These are phyloP conservation scores for Zosterops lateralis DNA, from an alignment of 2,113 vertebrate species.

Conservation along the genomic window DNA sequence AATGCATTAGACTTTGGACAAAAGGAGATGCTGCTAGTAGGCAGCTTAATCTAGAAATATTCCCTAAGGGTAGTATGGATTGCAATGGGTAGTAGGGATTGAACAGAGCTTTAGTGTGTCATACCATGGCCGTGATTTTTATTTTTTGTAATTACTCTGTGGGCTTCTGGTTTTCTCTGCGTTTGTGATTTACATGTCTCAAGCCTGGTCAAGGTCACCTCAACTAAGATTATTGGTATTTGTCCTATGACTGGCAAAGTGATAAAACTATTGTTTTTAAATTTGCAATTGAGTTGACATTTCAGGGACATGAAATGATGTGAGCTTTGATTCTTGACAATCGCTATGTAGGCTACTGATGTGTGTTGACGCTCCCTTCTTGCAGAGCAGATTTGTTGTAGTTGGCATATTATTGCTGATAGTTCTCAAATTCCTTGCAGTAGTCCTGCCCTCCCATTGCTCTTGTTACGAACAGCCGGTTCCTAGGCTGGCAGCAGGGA, in stretches of 20 bases:
- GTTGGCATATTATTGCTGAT: background rate
- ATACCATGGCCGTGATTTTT: background rate
- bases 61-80: background rate
- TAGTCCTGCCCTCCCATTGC: background rate
- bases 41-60: background rate
- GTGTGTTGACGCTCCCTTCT: background rate
- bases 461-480: background rate
- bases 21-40: background rate
- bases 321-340: background rate
- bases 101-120: background rate
- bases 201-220: background rate
- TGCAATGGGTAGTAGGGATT: background rate
- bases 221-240: background rate
- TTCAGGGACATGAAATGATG: constrained; percentile 12
- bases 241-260: constrained; percentile 11
- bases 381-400: background rate
- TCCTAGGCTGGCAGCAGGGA: background rate
- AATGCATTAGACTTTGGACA: background rate
- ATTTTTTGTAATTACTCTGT: background rate
- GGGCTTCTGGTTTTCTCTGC: background rate
- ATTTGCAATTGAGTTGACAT: constrained; percentile 30
- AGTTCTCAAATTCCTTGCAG: background rate
- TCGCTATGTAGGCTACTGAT: background rate
- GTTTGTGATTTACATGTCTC: background rate
- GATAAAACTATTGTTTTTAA: constrained; percentile 1